Evolutionary conservation across 2,888 invertebrate species (phyloP).

Genomic region (Temnothorax rugatulus): DNA sequence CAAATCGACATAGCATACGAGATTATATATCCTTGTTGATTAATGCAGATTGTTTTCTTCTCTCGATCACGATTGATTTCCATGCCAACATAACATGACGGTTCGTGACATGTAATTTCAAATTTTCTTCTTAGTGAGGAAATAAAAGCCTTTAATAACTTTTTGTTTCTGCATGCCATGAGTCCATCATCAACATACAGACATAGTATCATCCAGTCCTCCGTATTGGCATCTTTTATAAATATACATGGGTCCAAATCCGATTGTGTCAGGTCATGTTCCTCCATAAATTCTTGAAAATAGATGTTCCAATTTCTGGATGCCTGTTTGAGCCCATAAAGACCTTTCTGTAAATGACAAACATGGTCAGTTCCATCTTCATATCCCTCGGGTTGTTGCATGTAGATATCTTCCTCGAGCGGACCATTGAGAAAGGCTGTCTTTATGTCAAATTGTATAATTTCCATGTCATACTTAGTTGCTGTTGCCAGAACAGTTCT

Average conservation of each 20-base stretch:
- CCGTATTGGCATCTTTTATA: not conserved
- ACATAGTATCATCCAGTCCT: conserved; percentile 30
- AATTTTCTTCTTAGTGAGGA: not conserved
- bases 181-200: conserved; percentile 15
- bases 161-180: not conserved
- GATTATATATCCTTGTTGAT: conserved; percentile 8
- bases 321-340: conserved; percentile 40
- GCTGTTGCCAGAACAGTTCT: conserved; percentile 36
- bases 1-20: conserved; percentile 24
- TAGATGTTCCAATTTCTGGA: conserved; percentile 24
- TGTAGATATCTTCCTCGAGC: conserved; percentile 37
- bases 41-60: not conserved
- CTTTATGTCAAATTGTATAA: conserved; percentile 46
- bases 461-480: conserved; percentile 40
- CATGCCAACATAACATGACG: conserved; percentile 30
- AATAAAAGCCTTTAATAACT: not conserved
- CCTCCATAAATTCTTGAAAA: too few species aligned
- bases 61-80: conserved; percentile 12
- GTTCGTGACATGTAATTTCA: not conserved
- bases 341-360: not conserved
- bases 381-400: conserved; percentile 43
- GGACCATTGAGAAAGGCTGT: conserved; percentile 39
- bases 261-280: conserved; percentile 11
- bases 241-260: conserved; percentile 27
- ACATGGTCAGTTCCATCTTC: conserved; percentile 9